These are phyloP conservation scores for Cerastis rubricosa DNA, from an alignment of 2,888 invertebrate genomes.

Conservation along the genomic window DNA sequence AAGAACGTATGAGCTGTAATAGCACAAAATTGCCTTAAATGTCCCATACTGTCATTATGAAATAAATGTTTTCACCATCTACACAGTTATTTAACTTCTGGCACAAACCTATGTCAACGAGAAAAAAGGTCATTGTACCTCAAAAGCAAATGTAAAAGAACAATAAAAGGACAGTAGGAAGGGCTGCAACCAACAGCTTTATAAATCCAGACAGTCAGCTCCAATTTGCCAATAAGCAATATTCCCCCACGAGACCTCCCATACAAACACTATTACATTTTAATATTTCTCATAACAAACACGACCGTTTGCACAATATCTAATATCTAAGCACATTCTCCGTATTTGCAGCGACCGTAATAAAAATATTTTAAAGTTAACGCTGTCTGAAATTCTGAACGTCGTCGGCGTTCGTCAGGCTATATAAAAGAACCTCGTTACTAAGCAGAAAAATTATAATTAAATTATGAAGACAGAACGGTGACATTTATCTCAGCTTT, in stretches of 20 bases:
- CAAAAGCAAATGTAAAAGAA: not conserved
- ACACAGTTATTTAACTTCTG: not conserved
- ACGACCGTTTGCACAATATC: constrained; percentile 56
- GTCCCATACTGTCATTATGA: not conserved
- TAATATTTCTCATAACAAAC: constrained; percentile 17
- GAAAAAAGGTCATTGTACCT: not conserved
- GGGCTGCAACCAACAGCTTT: not conserved
- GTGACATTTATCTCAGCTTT: not conserved
- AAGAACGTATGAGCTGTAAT: not conserved
- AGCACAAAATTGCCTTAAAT: not conserved
- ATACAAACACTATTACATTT: not conserved
- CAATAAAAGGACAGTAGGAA: not conserved
- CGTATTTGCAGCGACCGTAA: constrained; percentile 2
- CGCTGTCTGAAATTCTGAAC: not conserved
- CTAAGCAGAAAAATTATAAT: constrained; percentile 3
- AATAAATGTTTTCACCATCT: not conserved
- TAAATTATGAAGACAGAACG: not conserved
- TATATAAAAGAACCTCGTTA: not conserved
- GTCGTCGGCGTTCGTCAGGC: not conserved
- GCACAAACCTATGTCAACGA: not conserved
- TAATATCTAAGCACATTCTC: constrained; percentile 36
- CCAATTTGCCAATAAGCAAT: constrained; percentile 41
- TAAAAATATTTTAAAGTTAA: constrained; percentile 22
- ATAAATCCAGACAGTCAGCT: constrained; percentile 32
- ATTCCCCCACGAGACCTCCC: constrained; percentile 33